Evolutionary conservation across 2,113 vertebrate species (phyloP).

Genomic region (Paratilapia polleni): DNA sequence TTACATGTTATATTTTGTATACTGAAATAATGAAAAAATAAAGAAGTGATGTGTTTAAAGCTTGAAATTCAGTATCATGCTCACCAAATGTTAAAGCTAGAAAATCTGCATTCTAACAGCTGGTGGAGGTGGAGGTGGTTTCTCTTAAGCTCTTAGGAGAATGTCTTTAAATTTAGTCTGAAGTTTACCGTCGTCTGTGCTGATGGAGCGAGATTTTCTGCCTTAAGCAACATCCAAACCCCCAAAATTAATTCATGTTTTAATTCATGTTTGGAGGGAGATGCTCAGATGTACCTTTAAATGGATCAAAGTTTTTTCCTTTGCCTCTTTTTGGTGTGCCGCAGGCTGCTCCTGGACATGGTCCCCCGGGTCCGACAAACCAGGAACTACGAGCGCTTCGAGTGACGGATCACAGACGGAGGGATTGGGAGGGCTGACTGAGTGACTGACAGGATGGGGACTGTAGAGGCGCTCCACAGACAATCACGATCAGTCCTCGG

Average conservation of each 20-base stretch:
- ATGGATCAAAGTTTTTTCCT: not conserved
- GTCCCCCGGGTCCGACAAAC: constrained; percentile 91
- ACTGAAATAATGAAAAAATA: not conserved
- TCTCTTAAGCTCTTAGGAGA: not conserved
- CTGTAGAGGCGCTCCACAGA: constrained; percentile 32
- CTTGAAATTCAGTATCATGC: not conserved
- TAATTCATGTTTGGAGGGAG: not conserved
- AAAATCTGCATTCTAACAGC: not conserved
- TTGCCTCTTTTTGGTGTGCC: not conserved
- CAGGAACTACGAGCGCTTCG: constrained; percentile 94
- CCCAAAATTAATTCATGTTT: not conserved
- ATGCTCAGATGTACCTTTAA: not conserved
- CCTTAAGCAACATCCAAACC: not conserved
- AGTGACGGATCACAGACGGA: constrained; percentile 74
- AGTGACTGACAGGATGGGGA: constrained; percentile 2
- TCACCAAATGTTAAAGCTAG: not conserved
- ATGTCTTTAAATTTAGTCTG: not conserved
- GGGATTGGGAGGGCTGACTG: not conserved
- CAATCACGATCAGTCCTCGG: constrained; percentile 11
- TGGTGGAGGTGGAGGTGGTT: not conserved
- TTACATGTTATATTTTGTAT: not conserved
- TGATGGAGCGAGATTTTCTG: not conserved
- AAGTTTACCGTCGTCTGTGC: not conserved
- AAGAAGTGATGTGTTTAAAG: not conserved
- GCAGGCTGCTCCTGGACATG: constrained; percentile 93